These are phyloP conservation scores for Talpa occidentalis DNA, from an alignment of 2,113 vertebrate species.

Conservation along the genomic window DNA sequence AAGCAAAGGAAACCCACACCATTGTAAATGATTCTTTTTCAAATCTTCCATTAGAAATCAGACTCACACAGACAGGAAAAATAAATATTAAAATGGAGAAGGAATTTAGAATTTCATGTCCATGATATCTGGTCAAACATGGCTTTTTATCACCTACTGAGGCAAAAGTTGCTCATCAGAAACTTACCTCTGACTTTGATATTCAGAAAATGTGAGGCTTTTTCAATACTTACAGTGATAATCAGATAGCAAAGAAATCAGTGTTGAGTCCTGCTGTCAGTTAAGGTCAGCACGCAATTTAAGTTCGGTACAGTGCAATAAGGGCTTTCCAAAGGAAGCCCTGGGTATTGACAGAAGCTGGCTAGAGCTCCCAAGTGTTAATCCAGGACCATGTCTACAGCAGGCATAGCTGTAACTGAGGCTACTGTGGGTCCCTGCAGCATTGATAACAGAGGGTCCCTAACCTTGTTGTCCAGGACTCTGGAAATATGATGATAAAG, in stretches of 20 bases:
- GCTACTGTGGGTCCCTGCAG: neutral
- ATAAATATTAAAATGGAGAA: neutral
- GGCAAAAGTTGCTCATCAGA: neutral
- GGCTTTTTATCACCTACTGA: neutral
- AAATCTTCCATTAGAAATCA: neutral
- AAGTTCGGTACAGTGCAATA: neutral
- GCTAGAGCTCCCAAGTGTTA: neutral
- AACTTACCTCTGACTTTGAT: neutral
- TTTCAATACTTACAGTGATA: neutral
- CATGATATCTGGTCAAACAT: neutral
- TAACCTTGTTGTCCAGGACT: fast-evolving
- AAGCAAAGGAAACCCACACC: neutral
- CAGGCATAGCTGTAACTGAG: neutral
- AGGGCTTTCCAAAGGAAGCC: slow-evolving; percentile 12
- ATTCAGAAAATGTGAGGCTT: slow-evolving; percentile 2
- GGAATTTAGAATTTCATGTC: neutral
- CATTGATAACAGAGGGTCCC: neutral
- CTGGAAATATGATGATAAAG: neutral
- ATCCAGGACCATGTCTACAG: neutral
- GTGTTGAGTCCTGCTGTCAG: neutral
- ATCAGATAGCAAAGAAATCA: neutral
- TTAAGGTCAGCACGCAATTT: neutral
- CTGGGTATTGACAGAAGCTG: neutral
- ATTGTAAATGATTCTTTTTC: neutral
- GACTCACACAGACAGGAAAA: neutral